These are phyloP conservation scores for Zaprionus tsacasi DNA, from an alignment of 1,140 invertebrate genomes.

Conservation along the genomic window DNA sequence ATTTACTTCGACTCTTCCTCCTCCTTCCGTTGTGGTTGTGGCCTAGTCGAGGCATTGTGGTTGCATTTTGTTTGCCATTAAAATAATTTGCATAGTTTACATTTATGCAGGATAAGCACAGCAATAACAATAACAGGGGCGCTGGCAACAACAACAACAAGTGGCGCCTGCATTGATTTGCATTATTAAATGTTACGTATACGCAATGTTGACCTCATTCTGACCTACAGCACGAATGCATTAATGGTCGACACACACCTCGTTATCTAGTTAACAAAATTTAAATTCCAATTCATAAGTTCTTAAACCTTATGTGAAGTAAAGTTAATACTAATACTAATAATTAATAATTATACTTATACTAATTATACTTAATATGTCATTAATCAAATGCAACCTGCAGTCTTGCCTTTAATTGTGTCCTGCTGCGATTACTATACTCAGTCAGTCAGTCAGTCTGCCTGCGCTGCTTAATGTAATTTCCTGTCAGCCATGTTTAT, in stretches of 20 bases:
- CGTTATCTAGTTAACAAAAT: slow-evolving; percentile 25
- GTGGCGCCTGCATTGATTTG: slow-evolving; percentile 54
- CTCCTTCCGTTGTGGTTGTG: slow-evolving; percentile 19
- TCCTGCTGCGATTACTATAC: no score
- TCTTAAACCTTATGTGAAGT: no score
- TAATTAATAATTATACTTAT: no score
- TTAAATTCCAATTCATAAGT: neutral
- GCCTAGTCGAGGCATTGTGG: slow-evolving; percentile 22
- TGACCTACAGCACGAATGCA: slow-evolving; percentile 18
- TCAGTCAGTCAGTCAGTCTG: slow-evolving; percentile 19
- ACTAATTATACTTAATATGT: no score
- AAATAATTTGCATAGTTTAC: slow-evolving; percentile 72
- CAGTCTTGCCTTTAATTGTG: neutral
- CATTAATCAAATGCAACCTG: no score
- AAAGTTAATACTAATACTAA: no score
- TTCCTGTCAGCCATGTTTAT: slow-evolving; percentile 51
- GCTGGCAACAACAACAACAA: slow-evolving; percentile 19
- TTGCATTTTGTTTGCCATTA: slow-evolving; percentile 70
- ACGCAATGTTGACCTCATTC: slow-evolving; percentile 69
- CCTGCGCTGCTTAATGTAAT: slow-evolving; percentile 62
- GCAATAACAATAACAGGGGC: slow-evolving; percentile 11
- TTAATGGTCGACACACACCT: slow-evolving; percentile 26
- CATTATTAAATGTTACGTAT: slow-evolving; percentile 73
- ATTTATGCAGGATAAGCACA: slow-evolving; percentile 58
- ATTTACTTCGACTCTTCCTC: neutral